phyloP scores from a whole-genome alignment of 2,888 invertebrate species.

The Oscheius sp. region DNA sequence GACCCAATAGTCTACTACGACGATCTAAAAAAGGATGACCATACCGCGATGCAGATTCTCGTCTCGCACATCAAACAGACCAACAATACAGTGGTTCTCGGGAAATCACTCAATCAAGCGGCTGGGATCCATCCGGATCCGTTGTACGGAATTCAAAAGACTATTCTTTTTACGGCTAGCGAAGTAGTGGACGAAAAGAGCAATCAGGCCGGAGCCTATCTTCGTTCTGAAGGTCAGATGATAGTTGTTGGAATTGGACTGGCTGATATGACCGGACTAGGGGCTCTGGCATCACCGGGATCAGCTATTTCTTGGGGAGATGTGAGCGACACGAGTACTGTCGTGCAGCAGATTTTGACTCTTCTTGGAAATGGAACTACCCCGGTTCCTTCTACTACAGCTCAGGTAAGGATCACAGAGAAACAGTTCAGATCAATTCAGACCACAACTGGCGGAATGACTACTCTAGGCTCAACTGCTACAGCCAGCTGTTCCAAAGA shows the following conservation, averaged over 20 bases:
- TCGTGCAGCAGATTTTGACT: constrained; percentile 26
- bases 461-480: constrained; percentile 1
- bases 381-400: no score
- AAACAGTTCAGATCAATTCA: background rate
- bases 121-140: constrained; percentile 10
- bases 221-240: constrained; percentile 16
- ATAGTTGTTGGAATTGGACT: constrained; percentile 25
- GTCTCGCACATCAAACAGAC: constrained; percentile 18
- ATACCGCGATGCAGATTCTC: background rate
- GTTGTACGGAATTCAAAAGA: constrained; percentile 21
- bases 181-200: background rate
- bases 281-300: constrained; percentile 13
- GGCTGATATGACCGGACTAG: background rate
- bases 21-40: background rate
- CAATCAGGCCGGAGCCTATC: background rate
- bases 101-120: constrained; percentile 25
- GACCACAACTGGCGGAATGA: background rate
- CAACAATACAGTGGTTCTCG: background rate
- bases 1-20: background rate
- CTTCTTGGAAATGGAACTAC: background rate
- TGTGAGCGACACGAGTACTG: constrained; percentile 9
- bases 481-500: constrained; percentile 20
- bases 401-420: no score
- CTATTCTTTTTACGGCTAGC: constrained; percentile 30
- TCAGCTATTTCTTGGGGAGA: constrained; percentile 26